Percentiles rank a stretch among this genome's conserved stretches.
These are phyloP conservation scores for Aphidius colemani DNA, from an alignment of 2,888 invertebrate genomes.

Conservation along the genomic window DNA sequence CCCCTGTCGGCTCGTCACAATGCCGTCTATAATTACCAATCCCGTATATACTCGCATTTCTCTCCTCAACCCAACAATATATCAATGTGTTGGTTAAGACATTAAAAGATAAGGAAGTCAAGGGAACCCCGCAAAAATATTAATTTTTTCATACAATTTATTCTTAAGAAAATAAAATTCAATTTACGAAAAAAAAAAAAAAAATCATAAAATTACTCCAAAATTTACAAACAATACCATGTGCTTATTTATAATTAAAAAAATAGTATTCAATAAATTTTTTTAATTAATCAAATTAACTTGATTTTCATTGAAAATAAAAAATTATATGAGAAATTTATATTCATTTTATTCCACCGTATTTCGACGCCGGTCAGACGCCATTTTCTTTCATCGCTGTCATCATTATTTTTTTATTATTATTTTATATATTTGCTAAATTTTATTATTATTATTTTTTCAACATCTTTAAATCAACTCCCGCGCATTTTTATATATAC, in stretches of 20 bases:
- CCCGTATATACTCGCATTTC: conserved; percentile 20
- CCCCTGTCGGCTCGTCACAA: conserved; percentile 40
- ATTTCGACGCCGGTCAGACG: conserved; percentile 26
- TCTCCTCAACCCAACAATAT: neutral
- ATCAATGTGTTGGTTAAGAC: neutral
- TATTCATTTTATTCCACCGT: conserved; percentile 17
- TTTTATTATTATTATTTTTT: neutral
- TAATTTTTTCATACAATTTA: too few relatives aligned
- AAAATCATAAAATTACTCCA: too few relatives aligned
- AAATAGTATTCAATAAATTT: neutral
- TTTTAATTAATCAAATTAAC: neutral
- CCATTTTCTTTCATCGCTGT: conserved; percentile 44
- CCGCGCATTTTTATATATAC: conserved; percentile 53
- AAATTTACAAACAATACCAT: neutral
- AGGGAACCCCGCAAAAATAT: too few relatives aligned
- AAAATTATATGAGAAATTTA: too few relatives aligned
- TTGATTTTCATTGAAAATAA: too few relatives aligned
- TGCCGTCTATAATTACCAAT: conserved; percentile 50
- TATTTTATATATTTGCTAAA: neutral
- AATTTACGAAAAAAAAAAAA: too few relatives aligned
- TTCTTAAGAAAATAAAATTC: too few relatives aligned
- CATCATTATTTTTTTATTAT: conserved; percentile 22
- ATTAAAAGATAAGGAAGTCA: too few relatives aligned
- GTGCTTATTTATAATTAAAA: neutral
- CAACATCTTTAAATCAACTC: conserved; percentile 38